Evolutionary conservation across 2,113 vertebrate species (phyloP), one percentile per base, ranked within the genome.

Genomic region (Clinocottus analis): DNA sequence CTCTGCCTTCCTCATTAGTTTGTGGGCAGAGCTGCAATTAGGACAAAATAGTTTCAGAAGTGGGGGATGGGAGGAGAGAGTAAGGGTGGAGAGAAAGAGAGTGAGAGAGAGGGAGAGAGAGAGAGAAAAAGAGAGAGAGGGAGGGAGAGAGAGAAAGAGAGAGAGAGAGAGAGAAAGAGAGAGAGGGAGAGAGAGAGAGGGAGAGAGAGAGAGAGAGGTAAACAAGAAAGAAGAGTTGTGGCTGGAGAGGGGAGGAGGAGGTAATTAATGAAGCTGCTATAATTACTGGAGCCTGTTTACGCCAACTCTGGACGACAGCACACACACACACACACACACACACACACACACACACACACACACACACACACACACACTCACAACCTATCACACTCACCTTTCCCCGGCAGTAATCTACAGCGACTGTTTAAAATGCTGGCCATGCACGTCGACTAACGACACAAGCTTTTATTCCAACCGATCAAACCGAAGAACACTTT

Each of bases 141-240:
- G 53, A 56, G 62, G 85, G 82, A 74, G 77, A n/a, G n/a, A n/a
- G n/a, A n/a, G n/a, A n/a, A n/a, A n/a, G 78, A 82, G 80, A 64
- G 79, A 72, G 83, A 79, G 75, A 49, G 80, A 86, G 92, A 94
- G 94, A 81, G 66, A 82, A 79, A 82, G 77, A 86, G 78, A 82
- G 80, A 64, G 79, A 72, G 83, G 77, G 75, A 49, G 80, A 86
- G 92, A 94, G 94, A n/a, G n/a, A n/a, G n/a, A n/a, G n/a, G n/a
- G n/a, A n/a, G 78, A 82, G 80, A 64, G 79, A 72, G 83, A 79
- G 75, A 49, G 80, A 86, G 92, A 94, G 94, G 95, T 96, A 96
- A 95, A 95, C 82, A 87, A 81, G 66, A 82, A 79, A 82, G 77
- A 86, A 33, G 79, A 87, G 83, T 91, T 81, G 75, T 80, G 85